These are phyloP conservation scores for Gephyroberyx darwinii DNA, from an alignment of 2,797 vertebrate genomes.

Conservation along the genomic window DNA sequence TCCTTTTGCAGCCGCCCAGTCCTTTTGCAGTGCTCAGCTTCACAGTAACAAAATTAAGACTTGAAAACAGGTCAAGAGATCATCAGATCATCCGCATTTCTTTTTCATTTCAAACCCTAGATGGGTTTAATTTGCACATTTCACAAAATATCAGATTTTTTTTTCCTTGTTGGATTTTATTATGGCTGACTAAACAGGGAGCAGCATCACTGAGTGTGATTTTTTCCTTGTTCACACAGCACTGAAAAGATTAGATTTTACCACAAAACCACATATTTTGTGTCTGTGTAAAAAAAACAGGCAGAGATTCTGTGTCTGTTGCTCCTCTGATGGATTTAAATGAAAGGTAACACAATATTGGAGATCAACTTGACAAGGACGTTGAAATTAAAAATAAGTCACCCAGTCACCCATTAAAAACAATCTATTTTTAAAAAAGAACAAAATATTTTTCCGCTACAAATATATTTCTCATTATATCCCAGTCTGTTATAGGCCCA, in stretches of 20 bases:
- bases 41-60: neutral
- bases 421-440: neutral
- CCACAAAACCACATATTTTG: neutral
- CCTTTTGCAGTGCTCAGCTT: neutral
- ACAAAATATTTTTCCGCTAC: neutral
- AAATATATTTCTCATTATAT: constrained; percentile 8
- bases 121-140: no score
- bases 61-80: no score
- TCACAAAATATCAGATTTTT: no score
- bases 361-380: constrained; percentile 1
- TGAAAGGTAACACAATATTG: neutral
- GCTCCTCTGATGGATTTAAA: neutral
- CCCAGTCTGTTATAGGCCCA: neutral
- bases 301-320: neutral
- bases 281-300: neutral
- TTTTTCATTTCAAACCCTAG: no score
- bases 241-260: neutral
- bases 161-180: no score
- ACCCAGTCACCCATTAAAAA: constrained; percentile 5
- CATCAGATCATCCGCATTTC: no score
- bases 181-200: neutral
- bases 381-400: neutral
- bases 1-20: no score
- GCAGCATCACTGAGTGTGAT: neutral
- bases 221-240: neutral